Percentiles rank a stretch among this genome's conserved stretches.
phyloP scores from a whole-genome alignment of 2,888 invertebrate species.

The Amiota minor region DNA sequence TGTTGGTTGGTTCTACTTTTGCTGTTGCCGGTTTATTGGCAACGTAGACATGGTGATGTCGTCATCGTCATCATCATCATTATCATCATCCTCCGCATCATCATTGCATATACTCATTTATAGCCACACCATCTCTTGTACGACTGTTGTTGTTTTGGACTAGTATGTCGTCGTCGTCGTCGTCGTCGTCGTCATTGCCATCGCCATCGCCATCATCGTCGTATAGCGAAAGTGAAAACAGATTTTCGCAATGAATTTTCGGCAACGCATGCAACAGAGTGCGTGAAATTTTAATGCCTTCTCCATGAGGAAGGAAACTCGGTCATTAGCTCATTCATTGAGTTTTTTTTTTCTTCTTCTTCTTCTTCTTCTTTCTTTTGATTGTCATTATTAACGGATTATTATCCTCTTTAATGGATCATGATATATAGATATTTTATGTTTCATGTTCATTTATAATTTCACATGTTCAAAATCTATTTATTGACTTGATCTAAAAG shows the following conservation, averaged over 20 bases:
- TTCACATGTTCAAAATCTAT: no score
- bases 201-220: background rate
- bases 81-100: background rate
- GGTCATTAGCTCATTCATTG: slow-evolving; percentile 5
- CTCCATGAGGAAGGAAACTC: background rate
- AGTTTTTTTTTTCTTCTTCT: background rate
- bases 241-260: background rate
- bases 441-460: no score
- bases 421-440: no score
- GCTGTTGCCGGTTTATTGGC: slow-evolving; percentile 3
- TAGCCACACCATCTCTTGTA: background rate
- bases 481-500: background rate
- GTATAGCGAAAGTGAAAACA: slow-evolving; percentile 12
- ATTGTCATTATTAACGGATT: no score
- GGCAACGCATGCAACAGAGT: slow-evolving; percentile 7
- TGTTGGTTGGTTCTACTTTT: background rate
- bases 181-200: background rate
- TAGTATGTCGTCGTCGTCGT: slow-evolving; percentile 14
- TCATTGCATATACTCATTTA: background rate
- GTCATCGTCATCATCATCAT: background rate
- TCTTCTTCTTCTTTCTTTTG: background rate
- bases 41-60: slow-evolving; percentile 2
- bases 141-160: background rate
- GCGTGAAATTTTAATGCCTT: slow-evolving; percentile 10
- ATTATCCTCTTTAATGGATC: no score